Percentiles rank a stretch among this genome's conserved stretches.
Evolutionary conservation across 2,888 invertebrate genomes (phyloP).

Genomic region (Drosophila formosana): DNA sequence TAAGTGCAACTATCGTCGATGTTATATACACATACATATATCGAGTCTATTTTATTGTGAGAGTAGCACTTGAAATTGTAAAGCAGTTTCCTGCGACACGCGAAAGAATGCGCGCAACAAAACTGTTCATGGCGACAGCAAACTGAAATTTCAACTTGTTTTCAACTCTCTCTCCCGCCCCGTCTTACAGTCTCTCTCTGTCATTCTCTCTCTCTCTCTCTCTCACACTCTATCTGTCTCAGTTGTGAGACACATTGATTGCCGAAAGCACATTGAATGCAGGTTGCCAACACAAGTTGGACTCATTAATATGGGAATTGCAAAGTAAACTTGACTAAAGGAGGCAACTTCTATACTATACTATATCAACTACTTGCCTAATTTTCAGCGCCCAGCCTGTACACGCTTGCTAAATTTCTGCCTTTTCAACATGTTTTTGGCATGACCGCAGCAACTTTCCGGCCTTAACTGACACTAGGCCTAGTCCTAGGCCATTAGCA

Average conservation of each 20-base stretch:
- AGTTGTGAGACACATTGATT: no score
- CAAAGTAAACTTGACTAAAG: neutral
- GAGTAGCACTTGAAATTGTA: neutral
- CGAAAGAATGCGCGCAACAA: no score
- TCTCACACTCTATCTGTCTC: no score
- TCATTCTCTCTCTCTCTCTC: no score
- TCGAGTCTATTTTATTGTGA: neutral
- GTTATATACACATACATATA: no score
- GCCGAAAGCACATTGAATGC: neutral
- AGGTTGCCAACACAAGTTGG: neutral
- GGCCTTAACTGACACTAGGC: conserved; percentile 3
- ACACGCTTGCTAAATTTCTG: neutral
- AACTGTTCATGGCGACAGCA: neutral
- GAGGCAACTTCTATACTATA: conserved; percentile 9
- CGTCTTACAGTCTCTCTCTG: neutral
- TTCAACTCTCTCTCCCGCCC: neutral
- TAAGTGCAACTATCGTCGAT: no score
- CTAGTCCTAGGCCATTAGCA: conserved; percentile 36
- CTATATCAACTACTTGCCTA: neutral
- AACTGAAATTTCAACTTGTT: neutral
- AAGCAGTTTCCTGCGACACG: no score
- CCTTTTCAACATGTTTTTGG: conserved; percentile 34
- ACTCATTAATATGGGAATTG: neutral
- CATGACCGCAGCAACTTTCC: conserved; percentile 39
- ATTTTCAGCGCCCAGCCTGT: neutral